Evolutionary conservation across 2,888 invertebrate genomes (phyloP).

Genomic region (Eurytoma californica): DNA sequence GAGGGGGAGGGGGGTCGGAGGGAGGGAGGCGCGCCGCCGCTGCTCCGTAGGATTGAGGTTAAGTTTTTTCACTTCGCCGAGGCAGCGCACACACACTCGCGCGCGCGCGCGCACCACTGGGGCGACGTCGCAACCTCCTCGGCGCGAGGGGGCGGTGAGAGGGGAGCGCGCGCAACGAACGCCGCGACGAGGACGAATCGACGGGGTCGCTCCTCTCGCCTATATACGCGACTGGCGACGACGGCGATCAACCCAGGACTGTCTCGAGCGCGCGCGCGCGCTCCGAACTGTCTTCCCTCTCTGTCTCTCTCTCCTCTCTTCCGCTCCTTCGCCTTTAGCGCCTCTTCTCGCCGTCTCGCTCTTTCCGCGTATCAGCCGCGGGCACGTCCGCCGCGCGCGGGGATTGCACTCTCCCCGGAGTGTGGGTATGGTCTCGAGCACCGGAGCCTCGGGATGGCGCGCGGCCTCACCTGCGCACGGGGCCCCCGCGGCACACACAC

Average conservation of each 20-base stretch:
- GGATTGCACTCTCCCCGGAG: neutral
- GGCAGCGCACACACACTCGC: neutral
- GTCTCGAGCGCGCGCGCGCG: neutral
- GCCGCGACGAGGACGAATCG: constrained; percentile 19
- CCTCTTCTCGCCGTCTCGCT: neutral
- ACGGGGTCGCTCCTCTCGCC: constrained; percentile 11
- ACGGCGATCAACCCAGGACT: neutral
- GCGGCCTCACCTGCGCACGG: too few species aligned
- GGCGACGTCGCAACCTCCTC: neutral
- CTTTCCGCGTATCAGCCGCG: neutral
- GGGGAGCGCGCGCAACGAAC: constrained; percentile 13
- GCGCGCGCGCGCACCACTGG: neutral
- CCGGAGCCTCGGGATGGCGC: neutral
- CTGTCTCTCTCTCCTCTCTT: constrained; percentile 2
- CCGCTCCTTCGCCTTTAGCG: neutral
- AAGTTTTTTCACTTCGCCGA: neutral
- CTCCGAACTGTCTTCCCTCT: neutral
- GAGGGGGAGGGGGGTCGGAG: too few species aligned
- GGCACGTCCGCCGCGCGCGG: too few species aligned
- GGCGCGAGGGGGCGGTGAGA: neutral
- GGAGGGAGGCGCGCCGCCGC: too few species aligned
- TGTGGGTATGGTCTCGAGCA: neutral
- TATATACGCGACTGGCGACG: neutral
- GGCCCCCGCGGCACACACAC: too few species aligned
- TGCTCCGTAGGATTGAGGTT: too few species aligned